Evolutionary conservation across 2,797 vertebrate genomes (phyloP).

Genomic region (Ciconia nigra): DNA sequence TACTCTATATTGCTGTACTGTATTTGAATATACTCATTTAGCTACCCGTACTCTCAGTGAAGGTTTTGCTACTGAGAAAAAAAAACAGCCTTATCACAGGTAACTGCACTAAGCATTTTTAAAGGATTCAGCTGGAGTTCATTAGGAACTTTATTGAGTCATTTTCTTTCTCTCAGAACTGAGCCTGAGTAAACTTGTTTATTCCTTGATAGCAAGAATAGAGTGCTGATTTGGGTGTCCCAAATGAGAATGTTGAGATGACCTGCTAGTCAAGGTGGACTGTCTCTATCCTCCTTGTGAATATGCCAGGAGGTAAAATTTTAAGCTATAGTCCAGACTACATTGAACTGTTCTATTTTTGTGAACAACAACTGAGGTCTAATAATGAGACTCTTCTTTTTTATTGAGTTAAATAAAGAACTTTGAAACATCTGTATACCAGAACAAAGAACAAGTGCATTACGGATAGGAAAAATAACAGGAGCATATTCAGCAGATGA

Average conservation of each 20-base stretch:
- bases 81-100: background rate
- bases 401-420: constrained; percentile 13
- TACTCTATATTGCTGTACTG: background rate
- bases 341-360: background rate
- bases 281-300: background rate
- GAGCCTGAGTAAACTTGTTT: background rate
- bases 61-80: background rate
- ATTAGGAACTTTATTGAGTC: background rate
- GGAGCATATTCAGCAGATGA: background rate
- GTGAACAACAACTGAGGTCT: background rate
- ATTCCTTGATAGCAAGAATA: background rate
- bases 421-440: background rate
- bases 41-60: background rate
- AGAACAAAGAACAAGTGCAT: background rate
- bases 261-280: background rate
- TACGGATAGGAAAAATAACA: background rate
- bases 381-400: background rate
- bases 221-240: background rate
- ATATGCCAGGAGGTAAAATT: background rate
- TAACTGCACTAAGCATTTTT: background rate
- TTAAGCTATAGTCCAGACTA: background rate
- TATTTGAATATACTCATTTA: background rate
- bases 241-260: background rate
- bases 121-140: background rate
- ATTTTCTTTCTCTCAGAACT: background rate